phyloP scores from a whole-genome alignment of 1,140 invertebrate genomes.

The Lucilia sericata region DNA sequence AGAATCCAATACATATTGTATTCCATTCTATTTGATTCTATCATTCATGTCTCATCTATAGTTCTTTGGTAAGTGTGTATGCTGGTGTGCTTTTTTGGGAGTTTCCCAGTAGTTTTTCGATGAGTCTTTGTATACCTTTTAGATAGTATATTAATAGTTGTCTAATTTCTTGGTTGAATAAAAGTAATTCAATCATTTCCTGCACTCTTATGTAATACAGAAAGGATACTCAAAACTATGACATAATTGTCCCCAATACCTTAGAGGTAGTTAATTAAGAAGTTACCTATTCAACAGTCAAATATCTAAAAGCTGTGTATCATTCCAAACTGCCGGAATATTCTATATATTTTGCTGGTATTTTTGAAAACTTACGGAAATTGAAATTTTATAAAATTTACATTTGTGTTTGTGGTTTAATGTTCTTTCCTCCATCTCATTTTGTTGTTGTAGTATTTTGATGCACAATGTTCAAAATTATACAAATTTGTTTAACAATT shows the following conservation, averaged over 20 bases:
- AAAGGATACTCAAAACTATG: too few species aligned
- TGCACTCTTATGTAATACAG: too few species aligned
- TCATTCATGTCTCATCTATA: not conserved
- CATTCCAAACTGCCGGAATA: too few species aligned
- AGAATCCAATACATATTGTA: slow-evolving; percentile 2
- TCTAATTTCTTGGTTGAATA: too few species aligned
- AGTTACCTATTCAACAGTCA: too few species aligned
- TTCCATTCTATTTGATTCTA: not conserved
- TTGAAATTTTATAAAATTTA: slow-evolving; percentile 43
- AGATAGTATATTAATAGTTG: too few species aligned
- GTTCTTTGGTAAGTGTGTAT: not conserved
- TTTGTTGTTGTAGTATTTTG: not conserved
- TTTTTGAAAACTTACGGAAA: slow-evolving; percentile 27
- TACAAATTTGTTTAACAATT: slow-evolving; percentile 40
- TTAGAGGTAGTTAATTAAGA: too few species aligned
- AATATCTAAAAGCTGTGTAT: too few species aligned
- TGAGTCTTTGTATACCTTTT: too few species aligned
- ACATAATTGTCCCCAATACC: too few species aligned
- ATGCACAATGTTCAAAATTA: slow-evolving; percentile 28
- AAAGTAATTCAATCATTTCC: too few species aligned
- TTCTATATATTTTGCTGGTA: not conserved
- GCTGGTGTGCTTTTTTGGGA: not conserved
- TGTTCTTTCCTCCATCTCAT: not conserved
- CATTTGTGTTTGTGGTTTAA: slow-evolving; percentile 25
- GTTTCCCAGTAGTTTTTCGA: not conserved